Conservation (phyloP, 1,140 invertebrate genomes). For the Platorchestia sp. region DNA sequence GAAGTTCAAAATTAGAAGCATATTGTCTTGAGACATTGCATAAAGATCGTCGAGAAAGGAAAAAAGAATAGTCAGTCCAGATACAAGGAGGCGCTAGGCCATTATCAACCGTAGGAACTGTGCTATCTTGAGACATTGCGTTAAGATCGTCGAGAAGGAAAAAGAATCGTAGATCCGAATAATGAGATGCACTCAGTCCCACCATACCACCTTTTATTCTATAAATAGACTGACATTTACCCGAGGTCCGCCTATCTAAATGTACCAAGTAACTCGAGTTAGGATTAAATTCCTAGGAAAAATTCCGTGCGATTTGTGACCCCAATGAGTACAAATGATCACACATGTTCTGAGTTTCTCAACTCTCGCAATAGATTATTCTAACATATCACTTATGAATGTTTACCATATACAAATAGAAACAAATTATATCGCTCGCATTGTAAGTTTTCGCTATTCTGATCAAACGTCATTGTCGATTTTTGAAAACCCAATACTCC, state of each 20-base stretch:
- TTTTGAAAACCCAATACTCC: too few species aligned
- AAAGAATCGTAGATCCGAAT: neutral
- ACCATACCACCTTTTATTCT: neutral
- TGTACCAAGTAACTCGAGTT: neutral
- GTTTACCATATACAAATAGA: neutral
- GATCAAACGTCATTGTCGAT: too few species aligned
- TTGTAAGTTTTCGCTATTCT: too few species aligned
- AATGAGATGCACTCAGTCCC: neutral
- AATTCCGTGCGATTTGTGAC: neutral
- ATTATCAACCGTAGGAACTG: too few species aligned
- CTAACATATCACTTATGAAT: neutral
- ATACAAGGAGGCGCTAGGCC: neutral
- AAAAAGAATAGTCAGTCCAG: neutral
- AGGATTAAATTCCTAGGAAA: neutral
- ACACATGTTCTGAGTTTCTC: neutral
- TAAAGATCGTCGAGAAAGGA: neutral
- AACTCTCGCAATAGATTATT: neutral
- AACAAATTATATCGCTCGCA: neutral
- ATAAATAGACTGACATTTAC: neutral
- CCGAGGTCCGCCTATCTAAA: neutral
- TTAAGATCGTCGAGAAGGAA: neutral
- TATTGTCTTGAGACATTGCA: neutral
- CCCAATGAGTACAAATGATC: neutral
- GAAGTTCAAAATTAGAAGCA: neutral
- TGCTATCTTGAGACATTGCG: neutral